These are phyloP conservation scores for Athripsodes cinereus DNA, from an alignment of 2,888 invertebrate genomes.

Conservation along the genomic window DNA sequence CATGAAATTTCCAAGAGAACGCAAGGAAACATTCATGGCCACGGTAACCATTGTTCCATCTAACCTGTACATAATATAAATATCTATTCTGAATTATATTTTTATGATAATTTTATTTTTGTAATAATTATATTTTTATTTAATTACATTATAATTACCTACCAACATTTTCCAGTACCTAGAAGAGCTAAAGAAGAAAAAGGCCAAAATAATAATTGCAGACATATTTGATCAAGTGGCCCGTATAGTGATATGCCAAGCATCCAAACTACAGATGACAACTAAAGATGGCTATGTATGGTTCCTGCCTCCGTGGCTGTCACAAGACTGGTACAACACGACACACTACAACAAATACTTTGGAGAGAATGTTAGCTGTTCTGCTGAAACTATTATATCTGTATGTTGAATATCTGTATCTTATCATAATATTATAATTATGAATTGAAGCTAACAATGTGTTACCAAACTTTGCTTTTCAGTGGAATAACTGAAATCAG, in stretches of 20 bases:
- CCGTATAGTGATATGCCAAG: slow-evolving; percentile 77
- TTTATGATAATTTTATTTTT: neutral
- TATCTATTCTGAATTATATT: neutral
- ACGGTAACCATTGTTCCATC: no score
- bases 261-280: slow-evolving; percentile 63
- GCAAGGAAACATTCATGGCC: slow-evolving; percentile 50
- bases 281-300: slow-evolving; percentile 71
- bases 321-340: slow-evolving; percentile 56
- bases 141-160: neutral
- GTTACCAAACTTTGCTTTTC: no score
- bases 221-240: slow-evolving; percentile 69
- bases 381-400: slow-evolving; percentile 53
- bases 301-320: slow-evolving; percentile 76
- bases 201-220: slow-evolving; percentile 72
- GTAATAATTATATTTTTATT: neutral
- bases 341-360: slow-evolving; percentile 37
- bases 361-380: slow-evolving; percentile 52
- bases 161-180: slow-evolving; percentile 46
- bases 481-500: no score
- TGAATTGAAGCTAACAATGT: no score
- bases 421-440: no score
- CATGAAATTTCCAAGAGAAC: slow-evolving; percentile 60
- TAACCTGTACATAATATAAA: slow-evolving; percentile 27
- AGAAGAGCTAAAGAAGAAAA: slow-evolving; percentile 56
- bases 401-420: no score